Percentiles rank a stretch among this genome's conserved stretches.
Evolutionary conservation across 2,797 vertebrate species (phyloP).

Genomic region (Gadopsis bispinosus): DNA sequence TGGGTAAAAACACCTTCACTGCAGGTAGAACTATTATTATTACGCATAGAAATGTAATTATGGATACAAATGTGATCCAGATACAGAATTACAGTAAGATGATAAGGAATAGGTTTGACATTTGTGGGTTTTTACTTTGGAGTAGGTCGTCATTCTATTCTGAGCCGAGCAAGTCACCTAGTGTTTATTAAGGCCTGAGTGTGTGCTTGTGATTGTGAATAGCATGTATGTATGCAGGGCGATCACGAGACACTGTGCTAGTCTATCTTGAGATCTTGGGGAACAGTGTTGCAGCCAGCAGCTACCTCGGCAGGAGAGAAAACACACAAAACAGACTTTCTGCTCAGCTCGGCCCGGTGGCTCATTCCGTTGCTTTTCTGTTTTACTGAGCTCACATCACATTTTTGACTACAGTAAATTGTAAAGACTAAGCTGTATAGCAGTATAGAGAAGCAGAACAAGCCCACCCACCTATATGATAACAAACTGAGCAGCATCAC

Average conservation of each 20-base stretch:
- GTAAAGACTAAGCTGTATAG: not conserved
- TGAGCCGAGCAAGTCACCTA: constrained; percentile 4
- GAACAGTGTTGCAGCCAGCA: constrained; percentile 34
- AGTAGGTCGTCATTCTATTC: constrained; percentile 17
- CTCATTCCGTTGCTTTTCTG: not conserved
- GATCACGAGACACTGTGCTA: constrained; percentile 53
- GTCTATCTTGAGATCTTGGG: constrained; percentile 50
- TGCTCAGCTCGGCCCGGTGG: not conserved
- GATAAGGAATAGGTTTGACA: constrained; percentile 5
- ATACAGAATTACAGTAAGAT: not conserved
- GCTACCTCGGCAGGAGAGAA: constrained; percentile 46
- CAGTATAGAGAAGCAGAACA: not conserved
- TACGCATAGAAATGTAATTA: constrained; percentile 20
- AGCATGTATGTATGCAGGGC: not conserved
- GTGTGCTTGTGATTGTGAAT: constrained; percentile 17
- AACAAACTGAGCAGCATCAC: not conserved
- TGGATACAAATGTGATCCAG: not conserved
- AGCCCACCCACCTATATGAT: not conserved
- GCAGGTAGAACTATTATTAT: constrained; percentile 2
- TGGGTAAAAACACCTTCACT: constrained; percentile 8
- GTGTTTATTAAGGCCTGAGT: constrained; percentile 21
- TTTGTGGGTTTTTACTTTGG: constrained; percentile 8
- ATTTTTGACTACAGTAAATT: constrained; percentile 5
- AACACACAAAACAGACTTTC: constrained; percentile 43
- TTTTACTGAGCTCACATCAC: not conserved